Conservation (phyloP, 2,113 vertebrate species). For the Bujurquina vittata region DNA sequence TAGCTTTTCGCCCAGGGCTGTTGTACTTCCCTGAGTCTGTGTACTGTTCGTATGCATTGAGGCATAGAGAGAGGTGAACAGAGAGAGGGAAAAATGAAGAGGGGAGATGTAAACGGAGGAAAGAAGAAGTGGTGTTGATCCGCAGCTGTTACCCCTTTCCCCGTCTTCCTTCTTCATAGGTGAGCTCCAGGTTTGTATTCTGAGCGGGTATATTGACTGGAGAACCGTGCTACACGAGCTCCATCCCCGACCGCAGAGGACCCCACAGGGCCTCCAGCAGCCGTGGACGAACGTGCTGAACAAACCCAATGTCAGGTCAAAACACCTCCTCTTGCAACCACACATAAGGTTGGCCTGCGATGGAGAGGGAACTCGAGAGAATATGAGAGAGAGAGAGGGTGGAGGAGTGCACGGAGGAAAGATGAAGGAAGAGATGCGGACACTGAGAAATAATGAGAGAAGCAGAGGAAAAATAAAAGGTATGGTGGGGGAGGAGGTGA, state of each 20-base stretch:
- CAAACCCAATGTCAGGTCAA: conserved; percentile 70
- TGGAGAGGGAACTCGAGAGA: background rate
- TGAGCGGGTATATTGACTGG: conserved; percentile 44
- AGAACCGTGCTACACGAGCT: conserved; percentile 51
- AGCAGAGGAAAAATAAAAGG: conserved; percentile 40
- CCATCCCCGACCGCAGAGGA: conserved; percentile 56
- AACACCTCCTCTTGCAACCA: conserved; percentile 60
- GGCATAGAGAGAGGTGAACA: conserved; percentile 33
- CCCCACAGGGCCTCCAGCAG: conserved; percentile 58
- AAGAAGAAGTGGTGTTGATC: conserved; percentile 30
- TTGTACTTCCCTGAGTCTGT: conserved; percentile 63
- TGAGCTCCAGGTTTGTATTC: conserved; percentile 68
- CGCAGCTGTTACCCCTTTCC: background rate
- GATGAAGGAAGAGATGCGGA: conserved; percentile 33
- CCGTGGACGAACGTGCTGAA: conserved; percentile 61
- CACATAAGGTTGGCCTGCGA: conserved; percentile 35
- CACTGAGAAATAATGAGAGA: conserved; percentile 60
- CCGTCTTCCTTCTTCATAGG: conserved; percentile 15
- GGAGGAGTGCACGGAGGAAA: background rate
- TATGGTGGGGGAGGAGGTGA: background rate
- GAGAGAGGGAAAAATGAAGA: conserved; percentile 3
- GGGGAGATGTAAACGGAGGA: conserved; percentile 23
- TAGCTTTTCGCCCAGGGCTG: conserved; percentile 66
- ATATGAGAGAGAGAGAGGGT: background rate
- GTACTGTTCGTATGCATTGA: conserved; percentile 62